A percentile compares a stretch with the other conserved stretches of the same genome.
These are phyloP conservation scores for Silurus lanzhouensis DNA, from an alignment of 2,797 vertebrate species.

Conservation along the genomic window DNA sequence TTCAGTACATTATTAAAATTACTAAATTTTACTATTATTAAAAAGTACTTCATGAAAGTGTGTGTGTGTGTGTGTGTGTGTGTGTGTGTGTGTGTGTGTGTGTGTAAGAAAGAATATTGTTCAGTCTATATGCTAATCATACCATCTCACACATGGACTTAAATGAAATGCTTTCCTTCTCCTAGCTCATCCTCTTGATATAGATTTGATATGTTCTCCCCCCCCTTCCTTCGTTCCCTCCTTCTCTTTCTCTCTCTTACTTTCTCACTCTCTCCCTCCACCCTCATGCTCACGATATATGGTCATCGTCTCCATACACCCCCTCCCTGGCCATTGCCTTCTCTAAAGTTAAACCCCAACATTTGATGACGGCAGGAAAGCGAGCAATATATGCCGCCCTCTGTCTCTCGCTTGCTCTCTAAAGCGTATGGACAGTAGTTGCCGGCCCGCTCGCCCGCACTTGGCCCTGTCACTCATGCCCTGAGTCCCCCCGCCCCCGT, in stretches of 20 bases:
- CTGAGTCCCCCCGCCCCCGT: constrained; percentile 62
- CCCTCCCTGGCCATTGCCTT: constrained; percentile 38
- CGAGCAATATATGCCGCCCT: constrained; percentile 50
- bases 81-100: not conserved
- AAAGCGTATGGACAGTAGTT: constrained; percentile 68
- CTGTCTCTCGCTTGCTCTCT: constrained; percentile 49
- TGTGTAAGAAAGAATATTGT: not conserved
- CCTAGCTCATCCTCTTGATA: constrained; percentile 51
- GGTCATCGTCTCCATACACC: constrained; percentile 56
- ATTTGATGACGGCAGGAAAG: constrained; percentile 68
- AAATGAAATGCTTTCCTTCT: constrained; percentile 38
- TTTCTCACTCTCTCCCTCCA: constrained; percentile 36
- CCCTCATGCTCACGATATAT: constrained; percentile 57
- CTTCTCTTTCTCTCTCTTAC: constrained; percentile 8
- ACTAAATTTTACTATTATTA: too few species aligned
- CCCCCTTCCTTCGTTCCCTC: constrained; percentile 6
- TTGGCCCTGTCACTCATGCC: constrained; percentile 79
- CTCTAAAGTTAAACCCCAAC: constrained; percentile 70
- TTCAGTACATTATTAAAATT: not conserved
- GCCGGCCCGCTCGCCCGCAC: constrained; percentile 69
- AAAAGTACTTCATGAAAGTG: too few species aligned
- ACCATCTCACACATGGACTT: constrained; percentile 44
- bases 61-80: not conserved
- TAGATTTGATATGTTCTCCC: constrained; percentile 40
- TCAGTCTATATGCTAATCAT: constrained; percentile 24